phyloP scores from a whole-genome alignment of 2,113 vertebrate species.

The Sarotherodon lohbergeri region DNA sequence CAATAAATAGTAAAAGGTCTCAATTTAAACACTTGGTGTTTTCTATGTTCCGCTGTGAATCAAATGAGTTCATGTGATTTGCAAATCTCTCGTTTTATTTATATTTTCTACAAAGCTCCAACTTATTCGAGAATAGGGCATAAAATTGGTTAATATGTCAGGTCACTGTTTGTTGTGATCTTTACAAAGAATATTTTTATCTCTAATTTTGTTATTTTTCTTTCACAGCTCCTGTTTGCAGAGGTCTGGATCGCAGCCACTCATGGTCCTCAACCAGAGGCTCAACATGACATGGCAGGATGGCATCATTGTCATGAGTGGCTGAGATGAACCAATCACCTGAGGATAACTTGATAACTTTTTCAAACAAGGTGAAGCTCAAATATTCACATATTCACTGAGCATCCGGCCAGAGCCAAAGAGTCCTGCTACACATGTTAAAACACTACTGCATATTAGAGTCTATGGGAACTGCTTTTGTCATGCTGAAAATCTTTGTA shows the following conservation, averaged over 20 bases:
- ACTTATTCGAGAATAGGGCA: accelerated
- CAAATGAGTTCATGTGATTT: too few species aligned
- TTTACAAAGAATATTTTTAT: neutral
- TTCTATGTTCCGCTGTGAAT: too few species aligned
- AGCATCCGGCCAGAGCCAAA: neutral
- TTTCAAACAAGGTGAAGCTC: too few species aligned
- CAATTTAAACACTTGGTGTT: too few species aligned
- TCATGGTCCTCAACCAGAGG: neutral
- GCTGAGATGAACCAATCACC: neutral
- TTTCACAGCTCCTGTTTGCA: neutral
- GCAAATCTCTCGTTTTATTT: neutral
- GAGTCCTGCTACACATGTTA: neutral
- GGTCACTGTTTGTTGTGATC: neutral
- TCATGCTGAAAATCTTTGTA: neutral
- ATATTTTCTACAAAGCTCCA: neutral
- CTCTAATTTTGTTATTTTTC: neutral
- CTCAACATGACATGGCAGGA: neutral
- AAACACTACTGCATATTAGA: neutral
- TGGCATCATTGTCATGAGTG: neutral
- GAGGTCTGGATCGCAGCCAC: accelerated
- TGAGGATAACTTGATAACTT: neutral
- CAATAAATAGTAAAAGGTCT: too few species aligned
- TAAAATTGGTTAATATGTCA: neutral
- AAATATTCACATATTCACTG: neutral
- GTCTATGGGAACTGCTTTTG: accelerated